Evolutionary conservation across 2,888 invertebrate genomes (phyloP).

Genomic region (Erebia palarica): DNA sequence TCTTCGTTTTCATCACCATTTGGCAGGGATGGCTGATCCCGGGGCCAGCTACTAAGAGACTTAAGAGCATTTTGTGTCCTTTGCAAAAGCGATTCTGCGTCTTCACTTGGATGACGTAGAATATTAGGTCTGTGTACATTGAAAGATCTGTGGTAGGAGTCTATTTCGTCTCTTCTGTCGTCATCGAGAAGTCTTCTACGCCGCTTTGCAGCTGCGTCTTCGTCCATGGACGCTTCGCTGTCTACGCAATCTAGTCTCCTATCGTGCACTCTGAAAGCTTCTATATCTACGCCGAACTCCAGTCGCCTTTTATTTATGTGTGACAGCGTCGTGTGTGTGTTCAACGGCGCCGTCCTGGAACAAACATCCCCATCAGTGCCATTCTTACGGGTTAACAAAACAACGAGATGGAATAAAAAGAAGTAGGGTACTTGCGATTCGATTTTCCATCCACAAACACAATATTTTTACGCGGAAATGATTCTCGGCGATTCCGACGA

Average conservation of each 20-base stretch:
- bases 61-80: conserved; percentile 95
- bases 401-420: conserved; percentile 51
- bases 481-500: conserved; percentile 81
- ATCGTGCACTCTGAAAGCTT: conserved; percentile 69
- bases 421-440: conserved; percentile 78
- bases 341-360: conserved; percentile 78
- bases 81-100: conserved; percentile 91
- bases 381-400: conserved; percentile 42
- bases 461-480: conserved; percentile 83
- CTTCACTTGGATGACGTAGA: conserved; percentile 77
- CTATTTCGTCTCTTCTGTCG: conserved; percentile 62
- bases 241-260: conserved; percentile 64
- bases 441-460: conserved; percentile 81
- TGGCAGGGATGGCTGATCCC: conserved; percentile 85
- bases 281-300: conserved; percentile 83
- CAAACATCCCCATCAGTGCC: conserved; percentile 41
- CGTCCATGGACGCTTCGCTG: conserved; percentile 52
- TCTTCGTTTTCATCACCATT: conserved; percentile 88
- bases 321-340: conserved; percentile 82
- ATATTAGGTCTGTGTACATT: conserved; percentile 64
- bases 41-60: conserved; percentile 92
- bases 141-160: conserved; percentile 56
- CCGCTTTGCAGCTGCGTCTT: conserved; percentile 67
- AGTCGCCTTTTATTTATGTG: conserved; percentile 88
- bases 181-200: conserved; percentile 77